Evolutionary conservation across 2,797 vertebrate genomes (phyloP).

Genomic region (Nyctalus aviator): DNA sequence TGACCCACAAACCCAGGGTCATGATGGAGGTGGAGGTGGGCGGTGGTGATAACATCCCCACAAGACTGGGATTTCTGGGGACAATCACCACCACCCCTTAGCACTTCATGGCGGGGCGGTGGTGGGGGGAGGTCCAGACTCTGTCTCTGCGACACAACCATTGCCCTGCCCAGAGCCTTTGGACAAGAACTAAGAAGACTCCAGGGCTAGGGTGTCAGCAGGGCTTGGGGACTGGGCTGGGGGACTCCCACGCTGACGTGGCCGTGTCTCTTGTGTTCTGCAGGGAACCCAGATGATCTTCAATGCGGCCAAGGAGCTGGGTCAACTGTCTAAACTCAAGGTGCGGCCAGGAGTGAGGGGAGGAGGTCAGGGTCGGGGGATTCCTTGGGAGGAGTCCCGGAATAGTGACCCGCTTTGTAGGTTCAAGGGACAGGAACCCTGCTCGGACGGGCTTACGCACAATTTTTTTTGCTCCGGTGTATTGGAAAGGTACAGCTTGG

Average conservation of each 20-base stretch:
- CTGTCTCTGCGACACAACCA: background rate
- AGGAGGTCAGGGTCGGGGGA: background rate
- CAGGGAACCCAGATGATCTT: constrained; percentile 99
- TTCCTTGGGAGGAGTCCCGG: background rate
- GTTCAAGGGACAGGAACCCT: background rate
- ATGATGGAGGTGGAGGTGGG: too few relatives aligned
- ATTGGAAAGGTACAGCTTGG: background rate
- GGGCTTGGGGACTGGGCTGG: rapidly evolving
- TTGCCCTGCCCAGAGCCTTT: background rate
- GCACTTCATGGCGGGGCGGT: background rate
- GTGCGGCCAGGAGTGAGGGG: constrained; percentile 82
- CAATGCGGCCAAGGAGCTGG: constrained; percentile 98
- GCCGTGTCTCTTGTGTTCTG: constrained; percentile 51
- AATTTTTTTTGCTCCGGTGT: background rate
- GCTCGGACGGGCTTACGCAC: background rate
- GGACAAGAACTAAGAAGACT: background rate
- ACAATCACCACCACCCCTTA: background rate
- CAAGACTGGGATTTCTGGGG: background rate
- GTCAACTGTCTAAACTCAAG: constrained; percentile 99
- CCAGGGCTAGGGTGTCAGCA: background rate
- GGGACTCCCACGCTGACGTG: background rate
- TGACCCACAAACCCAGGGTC: background rate
- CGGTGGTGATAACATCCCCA: background rate
- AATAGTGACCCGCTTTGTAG: background rate
- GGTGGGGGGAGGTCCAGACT: background rate